Conservation (phyloP, 1,140 invertebrate species). For the Charaxes varanes region DNA sequence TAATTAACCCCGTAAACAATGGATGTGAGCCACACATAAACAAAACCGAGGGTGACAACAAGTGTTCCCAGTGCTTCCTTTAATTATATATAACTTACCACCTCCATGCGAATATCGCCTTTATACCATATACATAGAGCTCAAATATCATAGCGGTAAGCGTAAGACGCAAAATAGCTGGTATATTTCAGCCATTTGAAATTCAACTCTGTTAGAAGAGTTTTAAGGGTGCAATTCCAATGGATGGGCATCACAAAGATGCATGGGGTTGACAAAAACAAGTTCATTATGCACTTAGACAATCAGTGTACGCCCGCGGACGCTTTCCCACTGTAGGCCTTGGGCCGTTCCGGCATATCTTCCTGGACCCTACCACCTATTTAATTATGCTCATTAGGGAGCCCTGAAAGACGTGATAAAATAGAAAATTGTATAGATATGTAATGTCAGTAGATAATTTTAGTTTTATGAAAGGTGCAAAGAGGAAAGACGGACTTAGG, state of each 20-base stretch:
- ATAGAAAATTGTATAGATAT: too few relatives aligned
- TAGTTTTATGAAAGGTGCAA: too few relatives aligned
- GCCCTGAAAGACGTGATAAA: slow-evolving; percentile 3
- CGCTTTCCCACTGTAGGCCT: slow-evolving; percentile 49
- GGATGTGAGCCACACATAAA: slow-evolving; percentile 42
- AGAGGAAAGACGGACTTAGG: too few relatives aligned
- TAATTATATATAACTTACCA: slow-evolving; percentile 30
- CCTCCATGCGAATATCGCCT: slow-evolving; percentile 7
- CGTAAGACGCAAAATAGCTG: neutral
- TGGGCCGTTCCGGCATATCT: slow-evolving; percentile 58
- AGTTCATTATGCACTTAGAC: slow-evolving; percentile 72
- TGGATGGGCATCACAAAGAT: slow-evolving; percentile 26
- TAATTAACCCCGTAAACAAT: slow-evolving; percentile 57
- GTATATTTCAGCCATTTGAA: slow-evolving; percentile 7
- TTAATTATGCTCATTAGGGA: slow-evolving; percentile 51
- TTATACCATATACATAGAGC: slow-evolving; percentile 1
- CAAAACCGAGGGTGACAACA: slow-evolving; percentile 52
- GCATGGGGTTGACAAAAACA: slow-evolving; percentile 57
- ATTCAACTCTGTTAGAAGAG: slow-evolving; percentile 3
- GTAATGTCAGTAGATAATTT: too few relatives aligned
- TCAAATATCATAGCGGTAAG: slow-evolving; percentile 3
- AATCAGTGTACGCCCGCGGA: slow-evolving; percentile 65
- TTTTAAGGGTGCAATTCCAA: slow-evolving; percentile 23
- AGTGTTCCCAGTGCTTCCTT: slow-evolving; percentile 44
- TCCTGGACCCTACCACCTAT: slow-evolving; percentile 34